These are phyloP conservation scores for Coryphaenoides rupestris DNA, from an alignment of 2,113 vertebrate species.

Conservation along the genomic window DNA sequence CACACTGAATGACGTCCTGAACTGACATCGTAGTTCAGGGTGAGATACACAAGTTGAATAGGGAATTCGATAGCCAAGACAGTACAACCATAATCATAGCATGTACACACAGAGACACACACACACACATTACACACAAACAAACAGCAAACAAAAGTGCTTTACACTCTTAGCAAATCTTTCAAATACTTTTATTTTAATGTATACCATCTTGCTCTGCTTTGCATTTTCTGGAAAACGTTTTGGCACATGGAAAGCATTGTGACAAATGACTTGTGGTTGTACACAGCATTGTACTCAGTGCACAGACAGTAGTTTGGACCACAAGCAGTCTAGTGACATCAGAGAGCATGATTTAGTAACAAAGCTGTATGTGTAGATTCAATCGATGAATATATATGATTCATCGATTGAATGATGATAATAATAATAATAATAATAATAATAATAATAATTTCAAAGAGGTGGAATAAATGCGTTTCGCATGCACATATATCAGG, in stretches of 20 bases:
- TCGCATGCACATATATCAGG: conserved; percentile 63
- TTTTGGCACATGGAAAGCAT: conserved; percentile 83
- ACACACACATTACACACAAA: too few relatives aligned
- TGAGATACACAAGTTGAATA: conserved; percentile 4
- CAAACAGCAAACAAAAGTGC: conserved; percentile 22
- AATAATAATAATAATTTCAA: conserved; percentile 37
- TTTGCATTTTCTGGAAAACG: conserved; percentile 65
- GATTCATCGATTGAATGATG: too few relatives aligned
- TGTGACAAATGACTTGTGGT: conserved; percentile 33
- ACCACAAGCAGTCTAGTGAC: conserved; percentile 46
- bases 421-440: too few relatives aligned
- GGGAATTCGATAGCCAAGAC: not conserved
- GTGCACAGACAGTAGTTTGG: conserved; percentile 47
- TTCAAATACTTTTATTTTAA: conserved; percentile 62
- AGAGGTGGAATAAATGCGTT: conserved; percentile 40
- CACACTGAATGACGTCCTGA: not conserved
- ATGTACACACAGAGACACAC: not conserved
- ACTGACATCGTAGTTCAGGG: not conserved
- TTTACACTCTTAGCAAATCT: conserved; percentile 21
- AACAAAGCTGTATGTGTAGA: too few relatives aligned
- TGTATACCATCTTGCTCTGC: conserved; percentile 19
- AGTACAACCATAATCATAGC: too few relatives aligned
- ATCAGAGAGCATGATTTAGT: conserved; percentile 38
- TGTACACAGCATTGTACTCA: conserved; percentile 50
- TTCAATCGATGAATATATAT: not conserved